Percentiles rank a stretch among this genome's conserved stretches.
phyloP scores from a whole-genome alignment of 2,888 invertebrate species.

The Folsomia manolachei region DNA sequence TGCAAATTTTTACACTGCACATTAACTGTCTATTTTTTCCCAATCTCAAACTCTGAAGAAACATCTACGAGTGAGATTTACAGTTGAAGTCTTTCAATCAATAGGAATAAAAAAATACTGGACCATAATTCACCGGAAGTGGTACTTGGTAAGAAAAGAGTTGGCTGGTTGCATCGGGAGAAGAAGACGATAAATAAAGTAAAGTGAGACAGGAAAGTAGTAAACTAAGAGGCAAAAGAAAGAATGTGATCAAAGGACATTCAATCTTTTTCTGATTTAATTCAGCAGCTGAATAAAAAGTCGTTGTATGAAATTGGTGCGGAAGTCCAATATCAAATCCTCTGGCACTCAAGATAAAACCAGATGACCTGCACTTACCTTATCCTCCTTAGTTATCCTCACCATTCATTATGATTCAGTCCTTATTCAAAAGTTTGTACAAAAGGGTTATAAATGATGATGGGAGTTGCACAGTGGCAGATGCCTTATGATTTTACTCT shows the following conservation, averaged over 20 bases:
- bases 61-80: neutral
- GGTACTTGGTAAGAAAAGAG: constrained; percentile 20
- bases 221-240: too few relatives aligned
- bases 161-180: neutral
- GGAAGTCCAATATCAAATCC: constrained; percentile 14
- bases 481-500: constrained; percentile 25
- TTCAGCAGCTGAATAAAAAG: constrained; percentile 16
- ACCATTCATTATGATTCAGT: neutral
- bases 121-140: constrained; percentile 45
- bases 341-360: neutral
- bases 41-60: neutral
- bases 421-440: neutral
- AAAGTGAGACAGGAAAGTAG: constrained; percentile 18
- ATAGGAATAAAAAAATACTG: constrained; percentile 29
- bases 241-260: constrained; percentile 6
- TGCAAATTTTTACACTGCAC: too few relatives aligned
- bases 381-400: too few relatives aligned
- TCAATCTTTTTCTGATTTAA: constrained; percentile 10
- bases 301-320: neutral
- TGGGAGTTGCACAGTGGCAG: too few relatives aligned
- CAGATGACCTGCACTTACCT: constrained; percentile 5
- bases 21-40: too few relatives aligned
- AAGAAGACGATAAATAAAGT: neutral
- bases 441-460: constrained; percentile 23
- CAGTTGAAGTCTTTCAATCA: neutral